These are phyloP conservation scores for Cydia pomonella DNA, from an alignment of 1,140 invertebrate genomes.

Conservation along the genomic window DNA sequence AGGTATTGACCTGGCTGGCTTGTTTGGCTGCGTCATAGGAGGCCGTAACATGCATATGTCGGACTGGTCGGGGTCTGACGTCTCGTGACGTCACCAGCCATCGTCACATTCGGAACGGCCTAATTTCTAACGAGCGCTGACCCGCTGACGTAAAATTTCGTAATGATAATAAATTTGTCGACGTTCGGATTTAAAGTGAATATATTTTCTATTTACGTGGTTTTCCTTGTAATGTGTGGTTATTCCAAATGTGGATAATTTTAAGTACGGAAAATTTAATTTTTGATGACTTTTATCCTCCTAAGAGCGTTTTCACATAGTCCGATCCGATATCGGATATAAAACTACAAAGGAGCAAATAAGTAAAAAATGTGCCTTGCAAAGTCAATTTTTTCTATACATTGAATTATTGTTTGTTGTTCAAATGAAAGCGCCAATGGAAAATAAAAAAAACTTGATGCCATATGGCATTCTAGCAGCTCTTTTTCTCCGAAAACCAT, in stretches of 20 bases:
- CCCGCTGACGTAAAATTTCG: background rate
- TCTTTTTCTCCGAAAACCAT: too few relatives aligned
- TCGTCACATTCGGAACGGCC: slow-evolving; percentile 1
- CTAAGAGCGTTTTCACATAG: too few relatives aligned
- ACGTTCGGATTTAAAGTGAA: background rate
- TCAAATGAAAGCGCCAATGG: too few relatives aligned
- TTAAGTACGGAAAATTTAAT: too few relatives aligned
- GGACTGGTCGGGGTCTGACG: background rate
- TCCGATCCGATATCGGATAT: too few relatives aligned
- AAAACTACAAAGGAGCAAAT: too few relatives aligned
- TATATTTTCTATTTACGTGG: background rate
- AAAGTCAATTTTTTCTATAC: too few relatives aligned
- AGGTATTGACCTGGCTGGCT: background rate
- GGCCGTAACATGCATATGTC: background rate
- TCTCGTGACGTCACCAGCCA: background rate
- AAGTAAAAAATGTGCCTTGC: too few relatives aligned
- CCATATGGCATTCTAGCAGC: too few relatives aligned
- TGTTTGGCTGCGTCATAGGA: slow-evolving; percentile 13
- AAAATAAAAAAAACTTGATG: too few relatives aligned
- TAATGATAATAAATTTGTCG: background rate
- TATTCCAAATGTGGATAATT: background rate
- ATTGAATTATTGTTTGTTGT: too few relatives aligned
- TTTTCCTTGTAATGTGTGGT: background rate
- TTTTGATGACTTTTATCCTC: too few relatives aligned
- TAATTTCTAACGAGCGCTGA: slow-evolving; percentile 7